phyloP scores from a whole-genome alignment of 1,140 invertebrate genomes.

The Brachionus paranguensis region DNA sequence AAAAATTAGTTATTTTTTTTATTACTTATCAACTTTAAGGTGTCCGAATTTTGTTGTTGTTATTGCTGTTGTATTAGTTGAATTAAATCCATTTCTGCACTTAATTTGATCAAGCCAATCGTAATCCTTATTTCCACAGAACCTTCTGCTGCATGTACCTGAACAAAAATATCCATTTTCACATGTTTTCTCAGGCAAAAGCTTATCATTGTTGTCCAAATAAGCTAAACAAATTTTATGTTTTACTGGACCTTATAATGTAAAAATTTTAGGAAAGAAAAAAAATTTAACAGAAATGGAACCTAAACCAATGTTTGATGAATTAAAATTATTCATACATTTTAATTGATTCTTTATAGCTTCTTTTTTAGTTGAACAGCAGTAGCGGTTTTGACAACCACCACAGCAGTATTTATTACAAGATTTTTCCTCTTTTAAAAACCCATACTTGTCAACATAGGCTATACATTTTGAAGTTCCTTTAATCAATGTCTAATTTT shows the following conservation, averaged over 20 bases:
- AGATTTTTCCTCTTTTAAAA: not conserved
- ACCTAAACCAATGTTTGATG: not conserved
- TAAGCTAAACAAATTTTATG: not conserved
- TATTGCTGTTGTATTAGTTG: not conserved
- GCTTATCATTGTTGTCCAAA: not conserved
- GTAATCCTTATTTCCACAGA: not conserved
- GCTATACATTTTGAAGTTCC: not conserved
- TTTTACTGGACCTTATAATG: not conserved
- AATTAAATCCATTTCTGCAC: not conserved
- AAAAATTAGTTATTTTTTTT: not conserved
- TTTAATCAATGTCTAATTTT: not conserved
- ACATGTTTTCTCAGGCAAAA: not conserved
- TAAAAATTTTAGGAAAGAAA: not conserved
- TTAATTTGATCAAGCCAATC: not conserved
- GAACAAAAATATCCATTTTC: not conserved
- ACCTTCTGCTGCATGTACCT: not conserved
- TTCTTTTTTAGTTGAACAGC: not conserved
- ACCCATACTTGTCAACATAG: not conserved
- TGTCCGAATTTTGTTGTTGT: not conserved
- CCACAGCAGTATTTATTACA: slow-evolving; percentile 1
- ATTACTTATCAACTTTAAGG: not conserved
- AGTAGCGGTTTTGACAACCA: not conserved
- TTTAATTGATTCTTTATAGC: not conserved
- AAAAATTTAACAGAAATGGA: not conserved
- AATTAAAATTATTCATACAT: not conserved